These are phyloP conservation scores for Acanthosepion esculentum DNA, from an alignment of 2,888 invertebrate genomes.

Conservation along the genomic window DNA sequence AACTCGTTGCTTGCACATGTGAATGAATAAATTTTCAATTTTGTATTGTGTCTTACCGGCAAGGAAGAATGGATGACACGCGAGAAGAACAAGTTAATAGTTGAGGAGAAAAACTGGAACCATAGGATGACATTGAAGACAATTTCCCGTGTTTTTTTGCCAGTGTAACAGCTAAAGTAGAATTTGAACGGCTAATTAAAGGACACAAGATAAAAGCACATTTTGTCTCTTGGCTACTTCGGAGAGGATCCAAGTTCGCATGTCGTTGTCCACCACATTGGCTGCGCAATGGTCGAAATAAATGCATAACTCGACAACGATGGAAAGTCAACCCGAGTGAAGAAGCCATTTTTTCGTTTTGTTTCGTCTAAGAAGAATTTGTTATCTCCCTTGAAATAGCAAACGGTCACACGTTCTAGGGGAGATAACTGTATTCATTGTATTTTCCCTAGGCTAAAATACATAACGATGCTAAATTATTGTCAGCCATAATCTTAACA, in stretches of 20 bases:
- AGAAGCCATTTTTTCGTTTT: background rate
- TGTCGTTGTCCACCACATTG: background rate
- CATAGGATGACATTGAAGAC: background rate
- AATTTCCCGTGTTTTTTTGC: background rate
- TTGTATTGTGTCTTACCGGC: background rate
- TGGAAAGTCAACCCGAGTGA: background rate
- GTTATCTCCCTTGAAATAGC: background rate
- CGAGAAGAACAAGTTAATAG: background rate
- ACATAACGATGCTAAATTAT: too few species aligned
- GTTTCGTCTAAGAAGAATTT: background rate
- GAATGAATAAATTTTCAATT: background rate
- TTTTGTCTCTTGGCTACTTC: background rate
- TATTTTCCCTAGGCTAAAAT: too few species aligned
- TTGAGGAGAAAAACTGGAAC: background rate
- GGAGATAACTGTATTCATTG: background rate
- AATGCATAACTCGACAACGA: background rate
- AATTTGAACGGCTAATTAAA: background rate
- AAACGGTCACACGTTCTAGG: background rate
- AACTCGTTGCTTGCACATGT: background rate
- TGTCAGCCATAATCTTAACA: too few species aligned
- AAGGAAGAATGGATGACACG: background rate
- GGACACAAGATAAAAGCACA: background rate
- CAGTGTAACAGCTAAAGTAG: background rate
- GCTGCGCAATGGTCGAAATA: background rate
- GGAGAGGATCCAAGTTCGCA: background rate